A percentile compares a stretch with the other conserved stretches of the same genome.
Conservation (phyloP, 23 tunicate genomes). For the Aplidium turbinatum region DNA sequence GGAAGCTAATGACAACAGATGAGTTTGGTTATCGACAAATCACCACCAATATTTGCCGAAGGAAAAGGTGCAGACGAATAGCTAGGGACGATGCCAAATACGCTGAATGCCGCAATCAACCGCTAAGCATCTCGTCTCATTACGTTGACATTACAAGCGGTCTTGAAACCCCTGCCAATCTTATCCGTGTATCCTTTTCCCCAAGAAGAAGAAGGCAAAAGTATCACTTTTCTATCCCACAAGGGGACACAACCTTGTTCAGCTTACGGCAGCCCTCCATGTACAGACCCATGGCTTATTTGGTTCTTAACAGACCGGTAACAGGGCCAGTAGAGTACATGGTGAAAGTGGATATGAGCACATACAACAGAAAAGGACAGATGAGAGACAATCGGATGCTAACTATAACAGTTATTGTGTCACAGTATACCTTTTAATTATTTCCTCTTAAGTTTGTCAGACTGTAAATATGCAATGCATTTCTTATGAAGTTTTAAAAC, state of each 20-base stretch:
- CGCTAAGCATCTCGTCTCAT: slow-evolving; percentile 73
- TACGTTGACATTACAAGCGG: slow-evolving; percentile 71
- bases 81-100: slow-evolving; percentile 16
- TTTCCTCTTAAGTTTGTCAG: too few relatives aligned
- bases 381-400: slow-evolving; percentile 94
- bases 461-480: too few relatives aligned
- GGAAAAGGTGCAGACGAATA: slow-evolving; percentile 53
- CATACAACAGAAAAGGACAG: slow-evolving; percentile 66
- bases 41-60: slow-evolving; percentile 84
- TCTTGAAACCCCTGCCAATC: slow-evolving; percentile 34
- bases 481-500: too few relatives aligned
- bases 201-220: slow-evolving; percentile 73
- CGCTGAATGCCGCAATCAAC: slow-evolving; percentile 57
- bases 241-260: slow-evolving; percentile 63
- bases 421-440: slow-evolving; percentile 60
- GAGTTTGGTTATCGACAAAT: slow-evolving; percentile 91
- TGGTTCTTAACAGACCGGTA: slow-evolving; percentile 36
- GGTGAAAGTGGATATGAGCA: slow-evolving; percentile 85
- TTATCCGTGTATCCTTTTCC: slow-evolving; percentile 55
- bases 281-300: slow-evolving; percentile 66
- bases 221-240: slow-evolving; percentile 66
- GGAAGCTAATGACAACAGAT: slow-evolving; percentile 85
- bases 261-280: slow-evolving; percentile 59
- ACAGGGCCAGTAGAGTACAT: slow-evolving; percentile 67
- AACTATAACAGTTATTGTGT: slow-evolving; percentile 68